A percentile compares a stretch with the other conserved stretches of the same genome.
phyloP scores from a whole-genome alignment of 2,888 invertebrate genomes.

The Venusia cambrica region DNA sequence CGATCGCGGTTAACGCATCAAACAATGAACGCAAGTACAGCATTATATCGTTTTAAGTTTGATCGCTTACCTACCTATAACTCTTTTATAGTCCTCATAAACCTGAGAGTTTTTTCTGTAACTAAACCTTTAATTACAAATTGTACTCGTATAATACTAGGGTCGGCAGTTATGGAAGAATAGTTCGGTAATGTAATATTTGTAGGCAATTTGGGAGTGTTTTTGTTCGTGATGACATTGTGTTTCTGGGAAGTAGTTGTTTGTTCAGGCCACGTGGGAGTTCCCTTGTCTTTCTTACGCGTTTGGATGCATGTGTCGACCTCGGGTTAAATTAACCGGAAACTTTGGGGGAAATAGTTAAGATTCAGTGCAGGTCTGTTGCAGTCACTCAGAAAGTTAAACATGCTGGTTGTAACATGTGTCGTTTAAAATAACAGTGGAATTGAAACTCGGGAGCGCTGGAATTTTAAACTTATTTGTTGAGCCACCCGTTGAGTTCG shows the following conservation, averaged over 20 bases:
- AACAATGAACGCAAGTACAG: constrained; percentile 67
- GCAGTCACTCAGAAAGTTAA: constrained; percentile 56
- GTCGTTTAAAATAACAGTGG: constrained; percentile 32
- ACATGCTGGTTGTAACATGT: constrained; percentile 38
- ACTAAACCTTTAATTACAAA: constrained; percentile 44
- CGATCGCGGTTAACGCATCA: constrained; percentile 61
- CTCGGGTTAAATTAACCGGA: constrained; percentile 76
- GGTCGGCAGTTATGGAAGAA: constrained; percentile 47
- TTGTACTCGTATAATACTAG: constrained; percentile 34
- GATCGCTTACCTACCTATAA: constrained; percentile 65
- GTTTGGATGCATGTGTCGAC: constrained; percentile 67
- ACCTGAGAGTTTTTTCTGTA: constrained; percentile 35
- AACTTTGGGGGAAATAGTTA: constrained; percentile 71
- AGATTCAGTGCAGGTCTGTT: constrained; percentile 65
- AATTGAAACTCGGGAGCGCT: constrained; percentile 28
- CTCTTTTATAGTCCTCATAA: constrained; percentile 40
- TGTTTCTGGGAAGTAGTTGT: constrained; percentile 66
- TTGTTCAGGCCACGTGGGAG: constrained; percentile 69
- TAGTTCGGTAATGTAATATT: constrained; percentile 47
- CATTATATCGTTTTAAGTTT: constrained; percentile 63
- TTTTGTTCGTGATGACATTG: constrained; percentile 68
- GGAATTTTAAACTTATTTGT: constrained; percentile 34
- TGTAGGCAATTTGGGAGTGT: constrained; percentile 61
- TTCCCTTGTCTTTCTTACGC: constrained; percentile 42
- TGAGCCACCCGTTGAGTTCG: constrained; percentile 26